These are phyloP conservation scores for Genyomyrus donnyi DNA, from an alignment of 2,113 vertebrate genomes.

Conservation along the genomic window DNA sequence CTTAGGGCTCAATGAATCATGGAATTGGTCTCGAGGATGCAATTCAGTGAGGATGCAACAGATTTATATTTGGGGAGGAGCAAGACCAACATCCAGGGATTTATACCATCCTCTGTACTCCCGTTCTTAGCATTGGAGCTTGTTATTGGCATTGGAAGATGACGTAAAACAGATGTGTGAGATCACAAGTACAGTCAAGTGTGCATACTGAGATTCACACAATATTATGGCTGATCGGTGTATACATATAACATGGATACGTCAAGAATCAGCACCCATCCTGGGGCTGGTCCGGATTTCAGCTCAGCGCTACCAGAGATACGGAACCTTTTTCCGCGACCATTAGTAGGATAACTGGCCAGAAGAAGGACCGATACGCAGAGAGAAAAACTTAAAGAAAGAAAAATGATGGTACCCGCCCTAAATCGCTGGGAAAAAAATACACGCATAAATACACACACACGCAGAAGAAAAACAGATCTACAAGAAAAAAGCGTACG, in stretches of 20 bases:
- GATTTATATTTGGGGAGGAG: too few species aligned
- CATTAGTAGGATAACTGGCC: background rate
- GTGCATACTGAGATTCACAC: too few species aligned
- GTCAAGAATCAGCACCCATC: background rate
- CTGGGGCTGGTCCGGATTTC: background rate
- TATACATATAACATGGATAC: background rate
- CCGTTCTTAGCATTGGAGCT: too few species aligned
- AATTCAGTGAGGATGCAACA: too few species aligned
- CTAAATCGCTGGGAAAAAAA: background rate
- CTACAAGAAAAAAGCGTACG: background rate
- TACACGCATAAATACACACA: background rate
- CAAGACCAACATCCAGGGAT: too few species aligned
- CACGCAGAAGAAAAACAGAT: background rate
- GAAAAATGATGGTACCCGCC: background rate
- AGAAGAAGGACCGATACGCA: background rate
- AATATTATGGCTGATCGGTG: background rate
- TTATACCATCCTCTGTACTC: too few species aligned
- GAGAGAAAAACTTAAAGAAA: background rate
- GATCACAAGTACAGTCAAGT: too few species aligned
- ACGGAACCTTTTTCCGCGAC: background rate
- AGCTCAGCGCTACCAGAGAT: background rate
- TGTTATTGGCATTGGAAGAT: too few species aligned
- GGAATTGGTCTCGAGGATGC: too few species aligned
- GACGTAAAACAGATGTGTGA: too few species aligned
- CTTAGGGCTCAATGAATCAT: too few species aligned